Percentiles rank a stretch among this genome's conserved stretches.
These are phyloP conservation scores for Cantharis nigra DNA, from an alignment of 2,888 invertebrate genomes.

Conservation along the genomic window DNA sequence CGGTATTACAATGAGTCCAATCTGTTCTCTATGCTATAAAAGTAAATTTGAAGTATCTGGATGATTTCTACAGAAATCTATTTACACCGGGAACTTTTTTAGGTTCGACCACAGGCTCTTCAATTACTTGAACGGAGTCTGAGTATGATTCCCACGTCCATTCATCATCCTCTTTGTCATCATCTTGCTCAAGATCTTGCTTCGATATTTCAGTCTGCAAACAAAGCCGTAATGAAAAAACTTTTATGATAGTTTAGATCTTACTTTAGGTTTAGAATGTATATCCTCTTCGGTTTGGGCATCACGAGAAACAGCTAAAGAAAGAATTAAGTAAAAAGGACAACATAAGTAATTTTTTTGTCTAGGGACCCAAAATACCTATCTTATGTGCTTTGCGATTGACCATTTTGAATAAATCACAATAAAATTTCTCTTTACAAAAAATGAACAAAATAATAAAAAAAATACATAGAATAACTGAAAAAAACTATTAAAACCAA, in stretches of 20 bases:
- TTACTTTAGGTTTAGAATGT: background rate
- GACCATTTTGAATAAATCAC: background rate
- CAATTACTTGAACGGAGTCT: background rate
- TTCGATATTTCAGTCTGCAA: background rate
- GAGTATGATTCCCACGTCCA: background rate
- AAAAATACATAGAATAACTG: background rate
- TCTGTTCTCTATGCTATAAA: background rate
- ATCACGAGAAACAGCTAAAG: background rate
- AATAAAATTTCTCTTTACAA: background rate
- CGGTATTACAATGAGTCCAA: background rate
- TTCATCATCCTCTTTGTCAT: background rate
- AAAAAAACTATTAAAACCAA: background rate
- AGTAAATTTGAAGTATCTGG: background rate
- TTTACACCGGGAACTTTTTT: background rate
- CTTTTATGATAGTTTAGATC: background rate
- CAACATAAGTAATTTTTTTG: background rate
- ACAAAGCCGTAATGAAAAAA: background rate
- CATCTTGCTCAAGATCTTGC: background rate
- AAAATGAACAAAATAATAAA: background rate
- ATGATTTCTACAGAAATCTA: background rate
- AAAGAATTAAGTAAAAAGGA: background rate
- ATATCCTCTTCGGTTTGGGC: background rate
- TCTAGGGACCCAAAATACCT: background rate
- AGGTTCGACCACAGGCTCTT: background rate
- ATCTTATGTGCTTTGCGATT: background rate